phyloP scores from a whole-genome alignment of 2,113 vertebrate genomes.

The Campylomormyrus tamandua region DNA sequence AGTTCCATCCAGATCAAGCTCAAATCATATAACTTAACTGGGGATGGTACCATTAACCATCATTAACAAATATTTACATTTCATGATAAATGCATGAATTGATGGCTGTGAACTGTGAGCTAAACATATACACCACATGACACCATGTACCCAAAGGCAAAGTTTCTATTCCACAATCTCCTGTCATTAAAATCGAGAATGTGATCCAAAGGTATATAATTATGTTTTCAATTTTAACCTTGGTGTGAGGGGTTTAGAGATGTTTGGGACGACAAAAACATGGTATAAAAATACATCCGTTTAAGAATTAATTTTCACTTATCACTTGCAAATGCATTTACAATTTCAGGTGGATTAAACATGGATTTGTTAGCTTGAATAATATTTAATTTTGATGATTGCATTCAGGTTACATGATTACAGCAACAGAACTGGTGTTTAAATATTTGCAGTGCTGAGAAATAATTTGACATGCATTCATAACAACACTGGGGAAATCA shows the following conservation, averaged over 20 bases:
- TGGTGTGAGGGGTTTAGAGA: background rate
- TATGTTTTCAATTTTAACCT: background rate
- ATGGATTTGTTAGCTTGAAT: background rate
- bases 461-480: conserved; percentile 1
- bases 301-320: background rate
- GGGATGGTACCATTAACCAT: background rate
- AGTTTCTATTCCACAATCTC: background rate
- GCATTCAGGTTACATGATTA: background rate
- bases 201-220: background rate
- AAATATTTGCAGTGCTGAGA: background rate
- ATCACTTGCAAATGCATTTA: background rate
- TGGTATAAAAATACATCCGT: background rate
- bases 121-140: background rate
- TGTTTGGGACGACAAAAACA: background rate
- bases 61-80: background rate
- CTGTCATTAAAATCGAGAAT: background rate
- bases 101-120: background rate
- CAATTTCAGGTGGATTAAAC: background rate
- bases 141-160: background rate
- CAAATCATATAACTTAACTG: background rate
- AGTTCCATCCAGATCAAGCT: background rate
- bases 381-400: conserved; percentile 7
- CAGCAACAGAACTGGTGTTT: background rate
- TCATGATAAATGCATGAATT: background rate
- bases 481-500: conserved; percentile 9